Conservation (phyloP, 2,113 vertebrate genomes). For the Menidia beryllina region DNA sequence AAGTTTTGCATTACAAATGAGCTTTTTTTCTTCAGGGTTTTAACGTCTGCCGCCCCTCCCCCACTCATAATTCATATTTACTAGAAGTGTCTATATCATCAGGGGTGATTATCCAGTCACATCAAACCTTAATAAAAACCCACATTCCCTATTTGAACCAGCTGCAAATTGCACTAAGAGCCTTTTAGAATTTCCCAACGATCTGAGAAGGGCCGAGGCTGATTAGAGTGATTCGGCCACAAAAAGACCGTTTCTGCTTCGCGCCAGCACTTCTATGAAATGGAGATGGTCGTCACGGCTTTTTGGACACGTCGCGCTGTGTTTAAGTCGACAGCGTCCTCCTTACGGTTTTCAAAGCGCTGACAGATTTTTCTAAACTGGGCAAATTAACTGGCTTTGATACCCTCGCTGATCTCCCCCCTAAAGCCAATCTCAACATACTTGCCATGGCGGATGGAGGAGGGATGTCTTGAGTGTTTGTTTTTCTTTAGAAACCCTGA, state of each 20-base stretch:
- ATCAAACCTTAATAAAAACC: constrained; percentile 67
- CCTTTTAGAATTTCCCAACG: constrained; percentile 22
- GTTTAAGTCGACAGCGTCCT: constrained; percentile 69
- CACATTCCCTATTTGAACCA: constrained; percentile 44
- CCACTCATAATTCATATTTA: constrained; percentile 59
- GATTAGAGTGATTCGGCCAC: constrained; percentile 60
- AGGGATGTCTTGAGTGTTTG: constrained; percentile 27
- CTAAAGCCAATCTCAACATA: constrained; percentile 70
- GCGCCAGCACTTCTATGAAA: constrained; percentile 25
- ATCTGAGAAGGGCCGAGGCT: constrained; percentile 49
- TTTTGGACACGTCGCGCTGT: constrained; percentile 47
- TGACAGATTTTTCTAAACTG: constrained; percentile 60
- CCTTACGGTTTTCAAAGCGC: constrained; percentile 45
- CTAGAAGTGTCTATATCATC: constrained; percentile 54
- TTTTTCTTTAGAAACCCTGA: constrained; percentile 44
- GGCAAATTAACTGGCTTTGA: constrained; percentile 77
- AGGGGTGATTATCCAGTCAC: constrained; percentile 65
- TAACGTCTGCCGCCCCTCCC: neutral
- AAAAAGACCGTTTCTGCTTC: constrained; percentile 51
- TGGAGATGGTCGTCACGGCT: constrained; percentile 62
- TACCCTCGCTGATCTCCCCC: constrained; percentile 61
- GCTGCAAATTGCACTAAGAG: constrained; percentile 20
- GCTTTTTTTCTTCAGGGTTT: constrained; percentile 32
- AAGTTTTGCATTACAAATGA: constrained; percentile 68
- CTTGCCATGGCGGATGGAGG: constrained; percentile 57